These are phyloP conservation scores for Macrostomum cliftonense DNA, from an alignment of 2,888 invertebrate genomes.

Conservation along the genomic window DNA sequence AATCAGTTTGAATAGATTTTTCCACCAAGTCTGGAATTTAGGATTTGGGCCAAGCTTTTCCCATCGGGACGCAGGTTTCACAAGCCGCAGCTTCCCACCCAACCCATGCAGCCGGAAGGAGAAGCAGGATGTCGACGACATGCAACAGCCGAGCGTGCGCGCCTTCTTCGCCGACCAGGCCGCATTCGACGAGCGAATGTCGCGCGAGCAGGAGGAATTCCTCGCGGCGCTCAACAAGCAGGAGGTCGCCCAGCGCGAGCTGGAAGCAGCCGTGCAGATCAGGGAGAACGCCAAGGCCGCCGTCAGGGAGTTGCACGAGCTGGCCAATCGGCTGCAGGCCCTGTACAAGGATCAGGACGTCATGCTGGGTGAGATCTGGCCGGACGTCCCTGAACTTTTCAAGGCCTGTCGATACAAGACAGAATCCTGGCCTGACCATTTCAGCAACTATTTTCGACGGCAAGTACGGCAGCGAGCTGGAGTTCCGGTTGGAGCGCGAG, in stretches of 20 bases:
- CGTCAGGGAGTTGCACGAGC: slow-evolving; percentile 26
- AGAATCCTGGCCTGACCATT: too few species aligned
- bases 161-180: slow-evolving; percentile 32
- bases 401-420: too few species aligned
- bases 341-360: slow-evolving; percentile 39
- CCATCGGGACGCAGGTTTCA: too few species aligned
- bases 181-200: slow-evolving; percentile 27
- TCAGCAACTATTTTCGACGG: slow-evolving; percentile 41
- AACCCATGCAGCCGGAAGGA: slow-evolving; percentile 29
- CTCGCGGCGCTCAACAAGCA: slow-evolving; percentile 36
- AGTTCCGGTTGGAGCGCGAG: slow-evolving; percentile 41
- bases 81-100: too few species aligned
- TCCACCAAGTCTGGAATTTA: too few species aligned
- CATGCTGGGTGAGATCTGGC: slow-evolving; percentile 37
- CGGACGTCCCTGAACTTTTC: too few species aligned
- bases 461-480: slow-evolving; percentile 41
- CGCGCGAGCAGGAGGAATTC: slow-evolving; percentile 38
- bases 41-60: too few species aligned
- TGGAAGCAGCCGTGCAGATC: slow-evolving; percentile 28
- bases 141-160: slow-evolving; percentile 30
- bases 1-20: too few species aligned
- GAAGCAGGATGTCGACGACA: slow-evolving; percentile 36
- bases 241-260: slow-evolving; percentile 36
- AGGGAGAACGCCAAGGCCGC: slow-evolving; percentile 23
- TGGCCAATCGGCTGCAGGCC: slow-evolving; percentile 33